Base-by-base conservation (phyloP, 1,140 invertebrate genomes). In the Aphelenchoides besseyi region DNA sequence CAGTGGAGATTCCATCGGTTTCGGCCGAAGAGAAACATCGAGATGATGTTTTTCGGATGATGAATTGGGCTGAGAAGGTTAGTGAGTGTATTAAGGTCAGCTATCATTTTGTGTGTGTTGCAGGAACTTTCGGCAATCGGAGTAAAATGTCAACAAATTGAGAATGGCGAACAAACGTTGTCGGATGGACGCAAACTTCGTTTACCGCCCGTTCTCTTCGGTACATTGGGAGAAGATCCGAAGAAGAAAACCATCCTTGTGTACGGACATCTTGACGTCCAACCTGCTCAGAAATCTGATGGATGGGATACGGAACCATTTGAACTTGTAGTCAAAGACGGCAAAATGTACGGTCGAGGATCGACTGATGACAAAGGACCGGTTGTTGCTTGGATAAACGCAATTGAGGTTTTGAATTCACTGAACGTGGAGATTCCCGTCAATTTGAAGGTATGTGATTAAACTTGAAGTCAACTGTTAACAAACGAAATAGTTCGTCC, bases 211-310 rank as follows among this genome's bases (percentile, higher is more conserved):
- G 91, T 94, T 8, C 80, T 98, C 26, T 86, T 96, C n/a, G 94
- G 90, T 26, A 87, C 86, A 32, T 87, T 97, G 55, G 94, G 94
- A 70, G 90, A 88, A 74, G 92, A 97, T 85, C 87, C 90, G 0
- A 89, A 89, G 3, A 87, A 87, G 79, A 89, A 94, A 79, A 98
- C 95, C 18, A 88, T 98, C 53, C 89, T 92, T 63, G 88, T 98
- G 59, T 98, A 98, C 87, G 96, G 95, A 0, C 96, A 98, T 87
- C 89, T 98, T 79, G 96, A 98, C 88, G 95, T 98, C 1, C 95
- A 97, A 85, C 95, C 95, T 53, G 95, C 95, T 5, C 80, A 59
- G 2, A 71, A 88, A 84, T 90, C 91, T 74, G 94, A 98, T 88
- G 95, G 95, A 3, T 98, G 95, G 95, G 87, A 93, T 76, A 92